Evolutionary conservation across 1,140 invertebrate species (phyloP).

Genomic region (Rhynchophorus ferrugineus): DNA sequence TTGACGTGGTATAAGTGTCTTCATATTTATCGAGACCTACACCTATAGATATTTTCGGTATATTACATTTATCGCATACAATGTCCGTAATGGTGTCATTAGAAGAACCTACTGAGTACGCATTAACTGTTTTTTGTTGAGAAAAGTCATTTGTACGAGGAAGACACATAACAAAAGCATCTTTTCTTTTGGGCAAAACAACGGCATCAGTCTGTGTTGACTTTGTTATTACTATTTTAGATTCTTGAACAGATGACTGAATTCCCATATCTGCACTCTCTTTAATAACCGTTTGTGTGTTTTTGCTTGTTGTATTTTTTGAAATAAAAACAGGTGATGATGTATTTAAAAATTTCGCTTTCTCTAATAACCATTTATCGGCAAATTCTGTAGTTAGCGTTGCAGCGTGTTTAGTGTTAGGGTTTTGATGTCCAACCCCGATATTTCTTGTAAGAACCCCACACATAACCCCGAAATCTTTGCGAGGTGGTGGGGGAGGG

Average conservation of each 20-base stretch:
- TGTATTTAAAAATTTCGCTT: slow-evolving; percentile 32
- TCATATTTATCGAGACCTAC: slow-evolving; percentile 39
- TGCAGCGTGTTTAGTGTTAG: slow-evolving; percentile 37
- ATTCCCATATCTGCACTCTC: slow-evolving; percentile 36
- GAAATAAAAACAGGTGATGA: slow-evolving; percentile 27
- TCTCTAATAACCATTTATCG: slow-evolving; percentile 38
- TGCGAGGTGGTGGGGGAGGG: slow-evolving; percentile 31
- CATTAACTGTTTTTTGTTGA: slow-evolving; percentile 39
- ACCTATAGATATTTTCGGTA: slow-evolving; percentile 40
- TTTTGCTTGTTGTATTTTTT: slow-evolving; percentile 32
- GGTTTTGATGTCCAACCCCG: slow-evolving; percentile 49
- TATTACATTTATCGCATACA: slow-evolving; percentile 46
- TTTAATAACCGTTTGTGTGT: slow-evolving; percentile 32
- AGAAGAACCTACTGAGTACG: slow-evolving; percentile 43
- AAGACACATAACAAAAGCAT: slow-evolving; percentile 42
- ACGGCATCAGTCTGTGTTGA: slow-evolving; percentile 25
- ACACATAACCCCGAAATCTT: slow-evolving; percentile 63
- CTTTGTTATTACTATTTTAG: slow-evolving; percentile 16
- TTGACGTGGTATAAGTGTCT: slow-evolving; percentile 22
- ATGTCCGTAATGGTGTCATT: slow-evolving; percentile 42
- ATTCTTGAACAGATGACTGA: slow-evolving; percentile 21
- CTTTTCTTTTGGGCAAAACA: slow-evolving; percentile 21
- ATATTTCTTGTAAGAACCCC: slow-evolving; percentile 57
- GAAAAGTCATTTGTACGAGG: slow-evolving; percentile 30
- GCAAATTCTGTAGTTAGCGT: slow-evolving; percentile 29